Conservation (phyloP, 37 sponge, comb jelly and placozoan species). For the Ephydatia muelleri region DNA sequence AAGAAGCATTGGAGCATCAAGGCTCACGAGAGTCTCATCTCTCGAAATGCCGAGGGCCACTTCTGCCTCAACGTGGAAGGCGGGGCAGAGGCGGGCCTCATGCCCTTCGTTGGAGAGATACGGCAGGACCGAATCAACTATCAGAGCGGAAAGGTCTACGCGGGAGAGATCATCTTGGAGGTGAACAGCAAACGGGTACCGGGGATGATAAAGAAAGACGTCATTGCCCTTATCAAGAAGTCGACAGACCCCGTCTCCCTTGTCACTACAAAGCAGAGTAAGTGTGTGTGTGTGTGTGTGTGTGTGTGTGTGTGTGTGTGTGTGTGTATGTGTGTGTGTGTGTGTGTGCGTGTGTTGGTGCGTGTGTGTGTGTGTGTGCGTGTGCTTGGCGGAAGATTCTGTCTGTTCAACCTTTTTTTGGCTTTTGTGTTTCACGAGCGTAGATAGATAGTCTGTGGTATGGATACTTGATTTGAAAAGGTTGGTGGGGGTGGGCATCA, state of each 20-base stretch:
- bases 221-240: conserved; percentile 82
- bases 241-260: conserved; percentile 86
- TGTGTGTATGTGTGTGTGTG: conserved; percentile 3
- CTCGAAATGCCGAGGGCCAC: conserved; percentile 71
- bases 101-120: conserved; percentile 73
- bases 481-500: no score
- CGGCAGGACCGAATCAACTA: conserved; percentile 78
- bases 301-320: neutral
- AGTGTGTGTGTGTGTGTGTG: conserved; percentile 12
- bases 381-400: no score
- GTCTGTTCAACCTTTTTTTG: no score
- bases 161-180: conserved; percentile 81
- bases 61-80: conserved; percentile 93
- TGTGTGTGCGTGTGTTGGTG: conserved; percentile 24
- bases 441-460: no score
- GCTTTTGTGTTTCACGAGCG: no score
- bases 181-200: conserved; percentile 87
- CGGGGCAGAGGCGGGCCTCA: conserved; percentile 82
- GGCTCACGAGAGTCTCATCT: conserved; percentile 71
- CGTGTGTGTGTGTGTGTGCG: no score
- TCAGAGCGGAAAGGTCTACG: conserved; percentile 69
- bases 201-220: conserved; percentile 91
- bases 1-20: conserved; percentile 89
- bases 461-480: no score
- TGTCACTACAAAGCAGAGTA: conserved; percentile 83